Percentiles rank a stretch among this genome's conserved stretches.
These are phyloP conservation scores for Narcine bancroftii DNA, from an alignment of 2,113 vertebrate species.

Conservation along the genomic window DNA sequence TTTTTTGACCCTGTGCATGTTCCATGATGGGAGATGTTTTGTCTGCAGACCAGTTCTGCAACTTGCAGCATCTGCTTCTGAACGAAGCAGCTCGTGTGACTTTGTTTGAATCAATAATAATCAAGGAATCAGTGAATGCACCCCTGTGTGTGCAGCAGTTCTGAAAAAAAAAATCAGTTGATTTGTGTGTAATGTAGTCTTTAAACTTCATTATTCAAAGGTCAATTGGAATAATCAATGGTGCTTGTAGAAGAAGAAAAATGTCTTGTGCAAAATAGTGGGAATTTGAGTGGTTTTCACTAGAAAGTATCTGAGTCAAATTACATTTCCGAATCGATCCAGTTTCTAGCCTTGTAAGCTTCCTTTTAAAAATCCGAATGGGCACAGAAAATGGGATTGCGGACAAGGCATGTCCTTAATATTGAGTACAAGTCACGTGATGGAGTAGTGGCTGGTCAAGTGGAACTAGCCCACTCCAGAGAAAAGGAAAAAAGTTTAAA, in stretches of 20 bases:
- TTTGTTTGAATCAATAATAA: conserved; percentile 11
- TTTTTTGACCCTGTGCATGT: conserved; percentile 56
- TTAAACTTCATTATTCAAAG: conserved; percentile 1
- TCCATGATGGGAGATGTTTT: conserved; percentile 45
- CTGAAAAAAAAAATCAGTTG: not conserved
- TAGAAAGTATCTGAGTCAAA: not conserved
- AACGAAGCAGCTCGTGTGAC: not conserved
- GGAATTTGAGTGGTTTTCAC: not conserved
- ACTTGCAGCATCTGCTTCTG: conserved; percentile 1
- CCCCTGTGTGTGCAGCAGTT: not conserved
- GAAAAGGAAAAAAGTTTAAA: no score
- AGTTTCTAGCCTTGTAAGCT: not conserved
- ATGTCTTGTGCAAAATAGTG: not conserved
- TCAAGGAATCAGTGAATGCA: not conserved
- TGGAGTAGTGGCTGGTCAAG: no score
- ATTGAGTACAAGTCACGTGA: no score
- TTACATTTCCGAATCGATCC: not conserved
- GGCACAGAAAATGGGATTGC: not conserved
- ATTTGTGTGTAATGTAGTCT: not conserved
- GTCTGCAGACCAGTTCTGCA: conserved; percentile 3
- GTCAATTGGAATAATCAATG: not conserved
- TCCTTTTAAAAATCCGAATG: not conserved
- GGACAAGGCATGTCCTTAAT: not conserved
- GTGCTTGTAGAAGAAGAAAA: not conserved
- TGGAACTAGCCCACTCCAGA: no score